Evolutionary conservation across 1,140 invertebrate species (phyloP), one percentile per base, ranked within the genome.

Genomic region (Pseudomyrmex dendroicus): DNA sequence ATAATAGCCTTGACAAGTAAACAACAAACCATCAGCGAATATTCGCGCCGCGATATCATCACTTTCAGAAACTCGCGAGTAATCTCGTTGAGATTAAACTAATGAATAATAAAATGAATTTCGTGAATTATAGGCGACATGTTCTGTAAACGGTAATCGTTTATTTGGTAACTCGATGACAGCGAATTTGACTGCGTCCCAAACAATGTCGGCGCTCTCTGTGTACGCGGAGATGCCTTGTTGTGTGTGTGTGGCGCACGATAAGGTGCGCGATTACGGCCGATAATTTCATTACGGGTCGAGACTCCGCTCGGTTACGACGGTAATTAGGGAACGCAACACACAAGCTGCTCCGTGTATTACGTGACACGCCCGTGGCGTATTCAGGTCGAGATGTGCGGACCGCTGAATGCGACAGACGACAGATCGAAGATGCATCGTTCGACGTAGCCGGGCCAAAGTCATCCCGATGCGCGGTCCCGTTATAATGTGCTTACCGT

Each of bases 341-440:
- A 70, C 44, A 57, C 44, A 57, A 20, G 25, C 63, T 46, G 35
- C 54, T 48, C 64, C 76, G 63, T 78, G 35, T 59, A 78, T 78
- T 78, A 78, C 54, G 56, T 78, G 52, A 20, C 13, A 52, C 15
- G 17, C 52, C 35, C 35, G 35, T 35, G 35, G 54, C 59, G 76
- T 80, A 82, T 82, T 73, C 59, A 82, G 67, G 70, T 73, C 46
- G 67, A 67, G 67, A 82, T 63, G 70, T 44, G 61, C 70, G 70
- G 57, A 35, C 72, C 70, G 50, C 78, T 82, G 78, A 73, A 82
- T 82, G 20, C 78, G 44, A 70, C 52, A 68, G 76, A 78, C 76
- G 76, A 78, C 76, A 82, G 78, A 62, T 82, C 78, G 78, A 82
- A 72, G 78, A 73, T 82, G 78, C 78, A 78, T 78, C 76, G 25